Percentiles rank a stretch among this genome's conserved stretches.
phyloP scores from a whole-genome alignment of 2,888 invertebrate species.

The Gryllus longicercus region DNA sequence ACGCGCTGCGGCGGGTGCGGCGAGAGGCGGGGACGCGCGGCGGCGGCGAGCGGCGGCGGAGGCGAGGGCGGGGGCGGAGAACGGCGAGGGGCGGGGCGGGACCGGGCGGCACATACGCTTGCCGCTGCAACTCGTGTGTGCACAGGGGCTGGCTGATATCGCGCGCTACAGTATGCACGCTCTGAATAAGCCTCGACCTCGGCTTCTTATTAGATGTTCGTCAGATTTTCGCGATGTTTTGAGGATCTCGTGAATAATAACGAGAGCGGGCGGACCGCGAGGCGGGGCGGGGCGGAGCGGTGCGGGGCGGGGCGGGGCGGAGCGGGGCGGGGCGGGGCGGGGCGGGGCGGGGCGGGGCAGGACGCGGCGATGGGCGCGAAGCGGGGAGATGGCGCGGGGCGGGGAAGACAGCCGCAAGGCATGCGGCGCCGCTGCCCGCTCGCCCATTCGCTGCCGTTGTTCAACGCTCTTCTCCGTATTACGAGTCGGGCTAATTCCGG shows the following conservation, averaged over 20 bases:
- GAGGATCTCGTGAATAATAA: too few relatives aligned
- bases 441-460: too few relatives aligned
- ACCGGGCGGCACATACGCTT: background rate
- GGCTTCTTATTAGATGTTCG: conserved; percentile 17
- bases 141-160: background rate
- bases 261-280: too few relatives aligned
- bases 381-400: too few relatives aligned
- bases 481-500: too few relatives aligned
- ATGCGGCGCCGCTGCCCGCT: too few relatives aligned
- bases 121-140: background rate
- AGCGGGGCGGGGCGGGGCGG: background rate
- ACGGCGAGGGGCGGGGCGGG: background rate
- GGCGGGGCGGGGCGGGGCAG: background rate
- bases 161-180: conserved; percentile 5
- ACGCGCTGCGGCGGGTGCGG: background rate
- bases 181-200: background rate
- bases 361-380: too few relatives aligned
- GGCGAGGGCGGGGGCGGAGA: background rate
- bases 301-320: background rate
- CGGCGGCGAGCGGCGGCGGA: background rate
- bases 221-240: background rate
- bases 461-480: too few relatives aligned
- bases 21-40: background rate
- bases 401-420: too few relatives aligned
- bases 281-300: too few relatives aligned